phyloP scores from a whole-genome alignment of 2,113 vertebrate genomes.

The Onychostruthus taczanowskii region DNA sequence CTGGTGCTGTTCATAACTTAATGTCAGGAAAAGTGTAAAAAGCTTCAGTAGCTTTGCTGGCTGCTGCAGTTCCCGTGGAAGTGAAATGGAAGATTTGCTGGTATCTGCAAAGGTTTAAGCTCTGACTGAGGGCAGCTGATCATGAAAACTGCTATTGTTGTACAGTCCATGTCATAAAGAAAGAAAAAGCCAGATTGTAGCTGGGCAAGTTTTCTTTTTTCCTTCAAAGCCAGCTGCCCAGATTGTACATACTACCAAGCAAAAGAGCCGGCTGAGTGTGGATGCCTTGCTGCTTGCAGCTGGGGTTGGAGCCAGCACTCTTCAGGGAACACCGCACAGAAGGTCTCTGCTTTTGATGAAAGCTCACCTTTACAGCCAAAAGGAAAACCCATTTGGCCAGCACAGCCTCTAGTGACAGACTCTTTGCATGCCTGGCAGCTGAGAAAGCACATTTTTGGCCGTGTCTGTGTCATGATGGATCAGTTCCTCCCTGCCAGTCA shows the following conservation, averaged over 20 bases:
- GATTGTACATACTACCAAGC: accelerated
- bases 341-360: accelerated
- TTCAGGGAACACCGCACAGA: not conserved
- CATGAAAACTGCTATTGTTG: not conserved
- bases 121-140: not conserved
- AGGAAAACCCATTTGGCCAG: not conserved
- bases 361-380: not conserved
- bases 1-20: not conserved
- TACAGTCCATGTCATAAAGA: not conserved
- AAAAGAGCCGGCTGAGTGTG: not conserved
- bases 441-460: not conserved
- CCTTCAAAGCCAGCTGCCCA: not conserved
- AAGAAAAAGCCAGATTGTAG: not conserved
- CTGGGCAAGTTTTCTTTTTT: not conserved
- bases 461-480: not conserved
- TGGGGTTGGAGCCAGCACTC: not conserved
- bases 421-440: not conserved
- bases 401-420: not conserved
- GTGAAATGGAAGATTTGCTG: not conserved
- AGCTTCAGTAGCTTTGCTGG: not conserved
- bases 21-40: not conserved
- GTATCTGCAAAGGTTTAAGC: not conserved
- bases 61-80: not conserved
- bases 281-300: not conserved
- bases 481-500: not conserved